Evolutionary conservation across 2,797 vertebrate genomes (phyloP).

Genomic region (Oreortyx pictus): DNA sequence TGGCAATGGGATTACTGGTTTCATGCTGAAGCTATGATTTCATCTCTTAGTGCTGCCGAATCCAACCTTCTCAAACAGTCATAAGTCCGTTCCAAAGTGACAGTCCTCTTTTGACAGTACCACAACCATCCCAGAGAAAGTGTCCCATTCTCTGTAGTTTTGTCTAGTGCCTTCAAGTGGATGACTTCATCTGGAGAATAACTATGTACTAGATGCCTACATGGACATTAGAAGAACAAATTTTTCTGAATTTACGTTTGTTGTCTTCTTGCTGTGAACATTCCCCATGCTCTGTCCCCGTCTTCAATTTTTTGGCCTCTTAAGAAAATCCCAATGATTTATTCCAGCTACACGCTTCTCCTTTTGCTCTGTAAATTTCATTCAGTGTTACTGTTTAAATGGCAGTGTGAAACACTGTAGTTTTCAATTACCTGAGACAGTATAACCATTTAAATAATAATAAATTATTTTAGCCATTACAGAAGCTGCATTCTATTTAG

Average conservation of each 20-base stretch:
- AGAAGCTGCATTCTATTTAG: not conserved
- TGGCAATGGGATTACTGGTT: not conserved
- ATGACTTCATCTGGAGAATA: not conserved
- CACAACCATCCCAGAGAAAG: not conserved
- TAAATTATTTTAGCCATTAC: not conserved
- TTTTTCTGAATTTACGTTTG: not conserved
- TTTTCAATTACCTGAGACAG: not conserved
- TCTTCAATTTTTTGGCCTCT: not conserved
- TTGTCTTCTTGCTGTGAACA: not conserved
- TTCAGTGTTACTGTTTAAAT: not conserved
- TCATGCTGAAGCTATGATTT: not conserved
- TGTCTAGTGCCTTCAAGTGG: not conserved
- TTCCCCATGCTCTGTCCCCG: not conserved
- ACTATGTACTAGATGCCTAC: not conserved
- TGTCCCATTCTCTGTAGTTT: not conserved
- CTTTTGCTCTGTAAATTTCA: not conserved
- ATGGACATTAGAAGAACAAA: not conserved
- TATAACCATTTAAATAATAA: not conserved
- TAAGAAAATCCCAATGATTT: not conserved
- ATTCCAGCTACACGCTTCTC: not conserved
- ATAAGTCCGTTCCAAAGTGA: rapidly evolving
- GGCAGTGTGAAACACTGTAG: not conserved
- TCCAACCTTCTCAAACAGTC: not conserved
- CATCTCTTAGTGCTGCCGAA: not conserved
- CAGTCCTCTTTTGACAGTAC: not conserved